Percentiles rank a stretch among this genome's conserved stretches.
phyloP scores from a whole-genome alignment of 1,140 invertebrate genomes.

The Calephelis virginiensis region DNA sequence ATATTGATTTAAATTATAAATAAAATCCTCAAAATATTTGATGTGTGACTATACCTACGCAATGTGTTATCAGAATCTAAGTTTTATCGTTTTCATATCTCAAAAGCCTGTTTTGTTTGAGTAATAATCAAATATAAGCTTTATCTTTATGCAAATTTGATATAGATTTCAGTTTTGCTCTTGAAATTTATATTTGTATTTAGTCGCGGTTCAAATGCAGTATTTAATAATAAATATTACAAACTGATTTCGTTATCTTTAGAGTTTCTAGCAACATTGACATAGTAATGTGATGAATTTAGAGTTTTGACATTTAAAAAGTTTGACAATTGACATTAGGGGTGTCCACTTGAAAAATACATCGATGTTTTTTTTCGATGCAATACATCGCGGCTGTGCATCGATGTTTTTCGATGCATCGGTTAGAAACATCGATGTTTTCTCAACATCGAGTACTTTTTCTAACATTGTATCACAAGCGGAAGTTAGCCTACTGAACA shows the following conservation, averaged over 20 bases:
- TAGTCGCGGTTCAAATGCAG: not conserved
- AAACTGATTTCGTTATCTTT: not conserved
- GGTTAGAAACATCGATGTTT: too few relatives aligned
- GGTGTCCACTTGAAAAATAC: too few relatives aligned
- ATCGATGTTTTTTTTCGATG: too few relatives aligned
- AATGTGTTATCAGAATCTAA: not conserved
- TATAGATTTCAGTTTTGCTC: conserved; percentile 1
- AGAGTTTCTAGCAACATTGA: not conserved
- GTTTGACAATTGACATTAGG: conserved; percentile 1
- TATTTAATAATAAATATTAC: not conserved
- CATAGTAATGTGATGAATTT: not conserved
- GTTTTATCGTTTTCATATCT: not conserved
- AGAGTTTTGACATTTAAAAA: not conserved
- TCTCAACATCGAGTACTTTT: too few relatives aligned
- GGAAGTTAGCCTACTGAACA: too few relatives aligned
- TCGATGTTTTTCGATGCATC: too few relatives aligned
- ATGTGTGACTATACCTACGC: not conserved
- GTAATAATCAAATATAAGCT: conserved; percentile 8
- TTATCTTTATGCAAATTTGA: conserved; percentile 7
- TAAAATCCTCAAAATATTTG: too few relatives aligned
- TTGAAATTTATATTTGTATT: conserved; percentile 7
- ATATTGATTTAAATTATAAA: too few relatives aligned
- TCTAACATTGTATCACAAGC: too few relatives aligned
- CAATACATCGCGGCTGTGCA: too few relatives aligned
- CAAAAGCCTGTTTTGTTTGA: not conserved